Base-by-base conservation (phyloP, 2,888 invertebrate species). In the Drosophila acutilabella region DNA sequence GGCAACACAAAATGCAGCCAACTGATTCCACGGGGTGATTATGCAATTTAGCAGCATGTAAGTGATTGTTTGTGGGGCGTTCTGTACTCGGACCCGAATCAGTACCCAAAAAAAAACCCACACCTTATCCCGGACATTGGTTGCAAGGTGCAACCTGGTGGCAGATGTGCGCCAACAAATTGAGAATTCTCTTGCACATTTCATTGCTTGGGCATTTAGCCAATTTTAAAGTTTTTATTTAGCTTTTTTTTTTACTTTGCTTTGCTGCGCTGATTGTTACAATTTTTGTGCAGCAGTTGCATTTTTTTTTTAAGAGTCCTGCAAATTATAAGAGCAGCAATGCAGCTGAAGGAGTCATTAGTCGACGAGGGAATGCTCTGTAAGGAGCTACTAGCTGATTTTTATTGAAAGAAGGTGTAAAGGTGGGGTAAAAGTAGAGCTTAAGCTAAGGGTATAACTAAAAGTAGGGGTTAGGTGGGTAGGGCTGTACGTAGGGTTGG, bases 31-130 rank as follows among this genome's bases (percentile, higher is more conserved):
- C 69, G 76, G 73, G 78, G 81, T 78, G 85, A 85, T 85, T 85
- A 86, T 88, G 88, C 87, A 85, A 86, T 85, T 85, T 85, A 85
- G 88, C 85, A 85, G 86, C 85, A 86, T 85, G 85, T 85, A 85
- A 85, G 85, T 85, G 85, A 85, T 85, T 85, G 87, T 85, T 86
- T 85, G 86, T 88, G 83, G 88, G 86, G 85, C 85, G 88, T 85
- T 82, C 69, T 84, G 75, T 69, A 67, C 79, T 41, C 62, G 14
- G 30, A 44, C 33, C 36, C 48, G 26, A 57, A 14, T 14, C 66
- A 36, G 44, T 36, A 52, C 36, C 54, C 41, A 26, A 47, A 36
- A 44, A 16, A 30, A 18, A 5, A 30, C 3, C 45, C 13, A 59
- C 51, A 13, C 38, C 42, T 38, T 38, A 44, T 36, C 52, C 59